Evolutionary conservation across 2,113 vertebrate genomes (phyloP), one percentile per base, ranked within the genome.

Genomic region (Cyanoderma ruficeps): DNA sequence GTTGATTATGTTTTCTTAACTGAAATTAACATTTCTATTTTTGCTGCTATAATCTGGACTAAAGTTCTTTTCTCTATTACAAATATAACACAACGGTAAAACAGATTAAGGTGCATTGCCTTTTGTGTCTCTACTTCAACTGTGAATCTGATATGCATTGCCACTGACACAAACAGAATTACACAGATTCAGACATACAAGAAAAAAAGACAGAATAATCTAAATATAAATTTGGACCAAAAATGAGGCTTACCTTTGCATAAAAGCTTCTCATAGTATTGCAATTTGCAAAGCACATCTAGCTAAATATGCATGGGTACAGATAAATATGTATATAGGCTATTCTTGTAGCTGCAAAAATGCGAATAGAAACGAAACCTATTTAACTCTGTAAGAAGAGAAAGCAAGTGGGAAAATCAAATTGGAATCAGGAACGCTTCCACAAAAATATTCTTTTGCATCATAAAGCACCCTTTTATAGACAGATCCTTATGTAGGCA

Each of bases 241-340:
- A 94, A 91, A 39, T 53, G 56, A 89, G 56, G 21, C 41, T 88
- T 77, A 77, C 63, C 52, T 94, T 93, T 27, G 30, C 28, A 74
- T 86, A 90, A 93, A 93, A 75, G 42, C 60, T 75, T 88, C 44
- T 88, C 31, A 44, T 93, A 93, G 71, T 64, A 60, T 21, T 77
- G 56, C 19, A 21, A 46, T 23, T 88, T 65, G 28, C 47, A 93
- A 91, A 74, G 76, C 25, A 86, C 52, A 71, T 77, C 47, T 80
- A 92, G 37, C 44, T 94, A 74, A 90, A 56, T 68, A 83, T n/a
- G 41, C 74, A 80, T 53, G 31, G 59, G 15, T 59, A 71, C 64
- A 86, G 71, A 83, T 65, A 93, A 92, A 86, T 86, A 83, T 67
- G 42, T 78, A 90, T 76, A 77, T 46, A 63, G 19, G 15, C 39